Base-by-base conservation (phyloP, 2,888 invertebrate species). In the Microplitis deprimator region DNA sequence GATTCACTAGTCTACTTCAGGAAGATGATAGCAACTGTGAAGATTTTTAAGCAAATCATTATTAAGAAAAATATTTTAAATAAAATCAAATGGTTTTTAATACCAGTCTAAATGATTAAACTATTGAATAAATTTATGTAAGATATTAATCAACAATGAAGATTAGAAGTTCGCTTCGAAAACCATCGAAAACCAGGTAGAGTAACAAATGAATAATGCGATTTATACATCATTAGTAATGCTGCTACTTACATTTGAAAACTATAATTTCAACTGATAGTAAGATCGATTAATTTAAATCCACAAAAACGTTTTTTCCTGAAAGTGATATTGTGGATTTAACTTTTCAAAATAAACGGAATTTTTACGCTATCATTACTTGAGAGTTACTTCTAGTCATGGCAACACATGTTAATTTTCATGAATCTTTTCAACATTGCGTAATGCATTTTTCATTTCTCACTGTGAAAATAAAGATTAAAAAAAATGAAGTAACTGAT, bases 11-110 rank as follows among this genome's bases (percentile, higher is more conserved):
- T 16, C 68, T 38, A 62, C 72, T 5, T n/a, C 68, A 41, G 20
- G 68, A 77, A 73, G 73, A 77, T 77, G 64, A 73, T 61, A 41
- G 16, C 50, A 72, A 60, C 68, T 39, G 6, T 68, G 68, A 77
- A 77, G 64, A 68, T 77, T 50, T 8, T 50, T 50, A 10, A 50
- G 50, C 50, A 50, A 50, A 50, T 50, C 8, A 50, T 50, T 8
- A 10, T 50, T 50, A 10, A 8, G 3, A 50, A 50, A 29, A 67
- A 59, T 64, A 16, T 70, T 64, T 17, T 59, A 6, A 5, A 20
- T 29, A 41, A 7, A 59, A 50, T 50, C 8, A 20, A 17, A 20
- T 20, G n/a, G 41, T 69, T 59, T 10, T 16, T 50, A 20, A 17
- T 6, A 6, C 10, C 20, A 20, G 13, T 59, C 7, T 13, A 16